Percentiles rank a stretch among this genome's conserved stretches.
Conservation (phyloP, 2,797 vertebrate genomes). For the Choloepus didactylus region DNA sequence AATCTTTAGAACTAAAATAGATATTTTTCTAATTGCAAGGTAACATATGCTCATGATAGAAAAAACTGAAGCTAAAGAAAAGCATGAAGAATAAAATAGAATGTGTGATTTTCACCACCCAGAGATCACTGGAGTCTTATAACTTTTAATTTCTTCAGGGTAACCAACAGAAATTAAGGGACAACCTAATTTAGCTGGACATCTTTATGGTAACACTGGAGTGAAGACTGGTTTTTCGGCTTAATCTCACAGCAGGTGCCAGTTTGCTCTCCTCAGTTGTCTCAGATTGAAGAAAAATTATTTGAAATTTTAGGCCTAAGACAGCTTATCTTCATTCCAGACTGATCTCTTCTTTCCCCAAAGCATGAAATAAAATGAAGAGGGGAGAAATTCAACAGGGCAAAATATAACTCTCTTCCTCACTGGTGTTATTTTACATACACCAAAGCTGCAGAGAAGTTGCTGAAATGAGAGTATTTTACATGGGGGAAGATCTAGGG, state of each 20-base stretch:
- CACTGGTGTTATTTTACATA: not conserved
- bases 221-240: not conserved
- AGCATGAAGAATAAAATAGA: not conserved
- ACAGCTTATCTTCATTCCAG: not conserved
- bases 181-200: not conserved
- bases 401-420: not conserved
- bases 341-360: not conserved
- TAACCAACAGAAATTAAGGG: not conserved
- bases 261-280: not conserved
- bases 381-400: not conserved
- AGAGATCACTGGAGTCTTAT: not conserved
- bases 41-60: not conserved
- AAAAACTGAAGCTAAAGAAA: slow-evolving; percentile 20
- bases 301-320: slow-evolving; percentile 1
- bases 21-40: not conserved
- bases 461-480: not conserved
- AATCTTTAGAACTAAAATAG: not conserved
- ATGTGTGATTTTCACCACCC: not conserved
- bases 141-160: not conserved
- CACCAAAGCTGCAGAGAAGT: not conserved
- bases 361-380: slow-evolving; percentile 4
- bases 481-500: not conserved
- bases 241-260: not conserved
- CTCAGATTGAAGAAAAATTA: not conserved
- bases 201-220: not conserved